Evolutionary conservation across 2,888 invertebrate species (phyloP).

Genomic region (Protophormia terraenovae): DNA sequence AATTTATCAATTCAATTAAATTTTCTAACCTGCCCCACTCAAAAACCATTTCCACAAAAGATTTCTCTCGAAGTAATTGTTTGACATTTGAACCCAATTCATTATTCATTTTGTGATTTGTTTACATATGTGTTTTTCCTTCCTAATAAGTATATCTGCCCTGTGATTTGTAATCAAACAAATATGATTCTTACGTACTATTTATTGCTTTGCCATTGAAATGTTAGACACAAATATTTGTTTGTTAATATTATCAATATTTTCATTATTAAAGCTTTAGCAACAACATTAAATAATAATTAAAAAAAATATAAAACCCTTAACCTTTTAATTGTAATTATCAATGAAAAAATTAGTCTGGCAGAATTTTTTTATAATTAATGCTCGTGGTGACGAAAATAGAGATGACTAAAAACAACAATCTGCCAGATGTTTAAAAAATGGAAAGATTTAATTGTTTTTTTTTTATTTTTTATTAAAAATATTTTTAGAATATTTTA

Average conservation of each 20-base stretch:
- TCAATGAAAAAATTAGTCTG: constrained; percentile 42
- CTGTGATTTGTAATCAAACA: not conserved
- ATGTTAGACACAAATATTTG: not conserved
- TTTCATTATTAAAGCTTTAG: not conserved
- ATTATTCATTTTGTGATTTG: not conserved
- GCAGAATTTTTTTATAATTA: not conserved
- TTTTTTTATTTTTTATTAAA: not conserved
- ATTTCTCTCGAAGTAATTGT: too few species aligned
- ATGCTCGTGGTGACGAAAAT: not conserved
- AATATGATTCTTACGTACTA: not conserved
- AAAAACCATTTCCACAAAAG: too few species aligned
- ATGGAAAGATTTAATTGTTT: not conserved
- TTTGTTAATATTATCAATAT: not conserved
- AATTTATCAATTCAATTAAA: too few species aligned
- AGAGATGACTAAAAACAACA: not conserved
- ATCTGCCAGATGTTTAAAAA: constrained; percentile 22
- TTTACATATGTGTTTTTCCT: not conserved
- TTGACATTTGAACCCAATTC: not conserved
- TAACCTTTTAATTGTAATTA: constrained; percentile 44
- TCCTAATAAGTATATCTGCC: too few species aligned
- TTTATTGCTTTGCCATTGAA: not conserved
- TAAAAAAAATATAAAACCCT: not conserved
- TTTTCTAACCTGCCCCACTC: too few species aligned
- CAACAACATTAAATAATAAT: not conserved
- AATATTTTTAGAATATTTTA: too few species aligned